Base-by-base conservation (phyloP, 2,113 vertebrate species). In the Vicugna pacos region DNA sequence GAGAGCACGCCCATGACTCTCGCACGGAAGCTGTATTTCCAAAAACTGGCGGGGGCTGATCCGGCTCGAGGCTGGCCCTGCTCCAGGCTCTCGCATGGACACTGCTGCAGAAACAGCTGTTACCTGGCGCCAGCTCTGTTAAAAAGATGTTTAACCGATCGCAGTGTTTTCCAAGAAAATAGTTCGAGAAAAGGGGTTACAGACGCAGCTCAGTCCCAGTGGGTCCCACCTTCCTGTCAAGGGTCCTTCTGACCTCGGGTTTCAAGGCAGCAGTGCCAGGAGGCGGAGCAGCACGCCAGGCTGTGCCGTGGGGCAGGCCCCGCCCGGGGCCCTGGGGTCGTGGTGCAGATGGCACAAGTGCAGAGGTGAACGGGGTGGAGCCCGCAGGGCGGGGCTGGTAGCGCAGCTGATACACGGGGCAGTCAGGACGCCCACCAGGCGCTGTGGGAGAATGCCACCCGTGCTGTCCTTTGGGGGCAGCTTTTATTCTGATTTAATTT, bases 71-170 rank as follows among this genome's bases (percentile, higher is more conserved):
- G 14, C 38, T 42, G 38, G 38, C 38, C 38, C 15, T 24, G 56
- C 42, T 22, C 1, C 3, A 1, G 15, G 15, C 1, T 19, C 82
- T 16, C 1, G 0, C 24, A 9, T 0, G 28, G 50, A 38, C 28
- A 12, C 42, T 19, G 22, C 6, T 1, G 15, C n/a, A 35, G 0
- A 26, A 30, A 19, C 22, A 38, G 26, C 48, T 15, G 7, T 5
- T 42, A 9, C 22, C 1, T 5, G 32, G 22, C 0, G 24, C 22
- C 28, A 2, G 56, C 5, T n/a, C 38, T 30, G 0, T 1, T 6
- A 2, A 1, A 70, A 76, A 54, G 35, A 12, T 0, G 46, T 11
- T 17, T 15, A 13, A 5, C 2, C 79, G 5, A 12, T 30, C 67
- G 11, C 48, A 28, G 6, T 8, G 0, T 7, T 65, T 20, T 52